Percentiles rank a stretch among this genome's conserved stretches.
Evolutionary conservation across 2,113 vertebrate genomes (phyloP).

Genomic region (Elaphurus davidianus): DNA sequence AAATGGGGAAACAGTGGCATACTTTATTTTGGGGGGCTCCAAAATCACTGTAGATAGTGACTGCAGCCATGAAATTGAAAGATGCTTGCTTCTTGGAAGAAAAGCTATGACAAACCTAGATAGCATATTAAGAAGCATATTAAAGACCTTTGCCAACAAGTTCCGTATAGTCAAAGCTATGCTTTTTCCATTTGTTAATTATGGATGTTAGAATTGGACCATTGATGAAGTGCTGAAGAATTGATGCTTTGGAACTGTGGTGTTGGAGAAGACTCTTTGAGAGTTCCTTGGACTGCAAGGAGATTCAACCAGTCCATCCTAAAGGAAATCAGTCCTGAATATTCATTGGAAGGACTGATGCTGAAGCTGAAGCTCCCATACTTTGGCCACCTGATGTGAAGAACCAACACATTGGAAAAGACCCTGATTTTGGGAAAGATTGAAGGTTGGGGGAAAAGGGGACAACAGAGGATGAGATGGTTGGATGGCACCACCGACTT

Average conservation of each 20-base stretch:
- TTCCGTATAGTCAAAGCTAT: neutral
- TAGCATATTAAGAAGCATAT: neutral
- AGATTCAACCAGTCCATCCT: neutral
- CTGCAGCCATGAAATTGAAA: neutral
- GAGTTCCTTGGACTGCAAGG: neutral
- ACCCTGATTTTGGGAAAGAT: neutral
- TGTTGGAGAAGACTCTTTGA: neutral
- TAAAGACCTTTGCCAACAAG: neutral
- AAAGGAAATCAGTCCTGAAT: neutral
- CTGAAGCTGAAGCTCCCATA: neutral
- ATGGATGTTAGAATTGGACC: neutral
- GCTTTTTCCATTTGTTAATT: neutral
- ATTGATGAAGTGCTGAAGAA: neutral
- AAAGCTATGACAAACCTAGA: neutral
- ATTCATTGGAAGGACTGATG: neutral
- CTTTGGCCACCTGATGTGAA: neutral
- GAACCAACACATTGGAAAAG: neutral
- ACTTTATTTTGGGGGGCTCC: neutral
- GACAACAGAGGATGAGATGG: neutral
- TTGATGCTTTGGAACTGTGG: neutral
- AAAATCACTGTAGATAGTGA: neutral
- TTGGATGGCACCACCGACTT: neutral
- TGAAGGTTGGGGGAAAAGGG: rapidly evolving
- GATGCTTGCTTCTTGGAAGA: neutral
- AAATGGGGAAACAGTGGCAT: neutral